Base-by-base conservation (phyloP, 2,888 invertebrate species). In the Pseudanteris insignis region DNA sequence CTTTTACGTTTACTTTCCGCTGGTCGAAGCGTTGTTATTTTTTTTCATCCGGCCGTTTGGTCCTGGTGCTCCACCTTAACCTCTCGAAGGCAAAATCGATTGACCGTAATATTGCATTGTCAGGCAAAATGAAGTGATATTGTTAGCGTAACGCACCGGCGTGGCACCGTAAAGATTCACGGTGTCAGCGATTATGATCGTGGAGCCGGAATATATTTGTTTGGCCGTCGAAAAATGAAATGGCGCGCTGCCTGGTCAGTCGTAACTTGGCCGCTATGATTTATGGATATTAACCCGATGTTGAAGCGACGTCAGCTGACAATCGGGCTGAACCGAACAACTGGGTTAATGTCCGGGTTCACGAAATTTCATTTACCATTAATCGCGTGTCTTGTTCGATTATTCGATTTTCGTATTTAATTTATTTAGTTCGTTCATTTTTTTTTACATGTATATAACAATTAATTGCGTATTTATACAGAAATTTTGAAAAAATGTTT, bases 61-160 rank as follows among this genome's bases (percentile, higher is more conserved):
- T 48, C 30, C 29, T n/a, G 13, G 15, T 29, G 32, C 11, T 15
- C 15, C 32, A 11, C 36, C 47, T 57, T 55, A 40, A 50, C 41
- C 48, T 57, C 38, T 41, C 51, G 38, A 53, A 57, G 47, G 47
- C 32, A 51, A 53, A 57, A 62, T 62, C 62, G 51, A 57, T 62
- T 46, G 51, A 32, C 25, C 47, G 34, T 62, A 53, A 62, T 55
- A 55, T 55, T 54, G 61, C 61, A 30, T 61, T 61, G 61, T 61
- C 61, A 55, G 54, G 38, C 38, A 50, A 55, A 55, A 62, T 62
- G 55, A 55, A 62, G 55, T 51, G 51, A 62, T 34, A 47, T 55
- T 62, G 46, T 62, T 62, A 62, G 55, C 61, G 30, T 37, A 41
- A 46, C 40, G 51, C 55, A 57, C 55, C 33, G 46, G 32, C 3